Evolutionary conservation across 2,888 invertebrate species (phyloP).

Genomic region (Hydraecia micacea): DNA sequence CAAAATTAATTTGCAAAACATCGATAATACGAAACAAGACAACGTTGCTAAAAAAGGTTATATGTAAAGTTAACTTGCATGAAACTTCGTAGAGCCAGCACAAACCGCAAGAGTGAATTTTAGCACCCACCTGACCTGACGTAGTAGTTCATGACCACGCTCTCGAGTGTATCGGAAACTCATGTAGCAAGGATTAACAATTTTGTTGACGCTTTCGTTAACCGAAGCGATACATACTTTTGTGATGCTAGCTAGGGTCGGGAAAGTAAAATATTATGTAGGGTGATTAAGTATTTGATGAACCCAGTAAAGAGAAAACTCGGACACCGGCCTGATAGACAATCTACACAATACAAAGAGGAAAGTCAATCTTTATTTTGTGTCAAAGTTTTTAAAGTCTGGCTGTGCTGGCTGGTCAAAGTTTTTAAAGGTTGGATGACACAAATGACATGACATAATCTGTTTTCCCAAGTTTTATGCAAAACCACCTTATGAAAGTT

Average conservation of each 20-base stretch:
- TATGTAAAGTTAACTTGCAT: not conserved
- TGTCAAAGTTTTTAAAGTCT: not conserved
- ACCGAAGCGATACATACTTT: not conserved
- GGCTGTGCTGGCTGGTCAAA: not conserved
- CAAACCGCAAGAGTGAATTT: not conserved
- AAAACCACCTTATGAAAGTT: not conserved
- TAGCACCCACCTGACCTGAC: constrained; percentile 15
- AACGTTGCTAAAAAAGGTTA: not conserved
- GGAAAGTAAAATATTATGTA: not conserved
- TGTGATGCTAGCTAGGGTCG: not conserved
- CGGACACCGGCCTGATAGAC: not conserved
- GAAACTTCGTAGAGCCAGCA: not conserved
- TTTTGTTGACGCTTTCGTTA: constrained; percentile 24
- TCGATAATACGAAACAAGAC: not conserved
- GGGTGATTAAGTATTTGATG: constrained; percentile 2
- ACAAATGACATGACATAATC: not conserved
- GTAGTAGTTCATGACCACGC: not conserved
- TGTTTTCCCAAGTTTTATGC: not conserved
- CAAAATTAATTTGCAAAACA: not conserved
- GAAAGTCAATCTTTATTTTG: no score
- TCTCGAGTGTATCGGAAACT: constrained; percentile 39
- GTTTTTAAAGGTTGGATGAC: not conserved
- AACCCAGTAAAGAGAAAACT: not conserved
- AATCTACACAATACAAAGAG: not conserved
- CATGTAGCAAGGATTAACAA: constrained; percentile 15